Evolutionary conservation across 2,888 invertebrate species (phyloP), one percentile per base, ranked within the genome.

Genomic region (Pyrgus malvae): DNA sequence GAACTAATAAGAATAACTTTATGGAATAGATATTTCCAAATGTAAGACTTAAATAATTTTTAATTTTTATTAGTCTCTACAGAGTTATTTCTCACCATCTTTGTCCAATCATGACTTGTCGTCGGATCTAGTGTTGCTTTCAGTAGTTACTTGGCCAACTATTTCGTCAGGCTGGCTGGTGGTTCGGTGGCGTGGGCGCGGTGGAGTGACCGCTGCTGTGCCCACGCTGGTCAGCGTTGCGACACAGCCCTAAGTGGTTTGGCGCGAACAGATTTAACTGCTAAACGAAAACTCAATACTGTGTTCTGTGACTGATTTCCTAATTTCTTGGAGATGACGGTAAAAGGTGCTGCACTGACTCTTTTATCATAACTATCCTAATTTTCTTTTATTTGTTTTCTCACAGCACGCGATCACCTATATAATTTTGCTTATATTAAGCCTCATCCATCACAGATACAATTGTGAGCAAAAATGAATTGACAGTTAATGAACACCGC

Each of bases 171-270:
- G 23, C 17, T 0, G 19, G 11, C 44, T 17, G 19, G 16, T 38
- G 31, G 27, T 8, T 33, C 33, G 37, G 45, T 29, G 29, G 62
- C 60, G 68, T 67, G 61, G 68, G 69, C 61, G 66, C 62, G 59
- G 72, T 68, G 67, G 65, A 70, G 65, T 73, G 77, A 76, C 77
- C 76, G 74, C 25, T 25, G 25, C 27, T 9, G 16, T 2, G 51
- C 51, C 51, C 44, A 51, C 51, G 51, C 64, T 65, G 69, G 75
- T 72, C 73, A 75, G 75, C 58, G 62, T 77, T 76, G 69, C 74
- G 66, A 74, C 72, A 70, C 57, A 11, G 11, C 41, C 35, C 37
- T 51, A 51, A 50, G 42, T 50, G 33, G 56, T 51, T 57, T 61
- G 57, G 59, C 59, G 55, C 17, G 33, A 50, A 33, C 42, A 25